Evolutionary conservation across 2,888 invertebrate species (phyloP), one percentile per base, ranked within the genome.

Genomic region (Gryllus longicercus): DNA sequence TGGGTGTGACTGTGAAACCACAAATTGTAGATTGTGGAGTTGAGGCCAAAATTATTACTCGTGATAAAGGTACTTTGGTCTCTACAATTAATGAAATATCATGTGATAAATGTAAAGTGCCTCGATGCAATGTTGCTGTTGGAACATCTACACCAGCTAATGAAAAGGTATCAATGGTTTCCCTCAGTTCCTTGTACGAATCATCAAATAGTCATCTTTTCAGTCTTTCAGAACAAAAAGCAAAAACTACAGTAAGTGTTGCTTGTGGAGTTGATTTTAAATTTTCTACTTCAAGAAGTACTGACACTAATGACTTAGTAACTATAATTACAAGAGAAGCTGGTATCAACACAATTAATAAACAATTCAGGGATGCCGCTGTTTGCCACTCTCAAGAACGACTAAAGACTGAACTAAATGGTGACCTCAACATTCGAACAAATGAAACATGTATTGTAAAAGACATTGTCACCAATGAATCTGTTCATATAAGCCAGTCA

Each of bases 51-150:
- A 86, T 87, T 74, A 87, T 87, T 50, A 89, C 89, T 2, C 87
- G 83, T 23, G 85, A 86, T 80, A 82, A 90, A 76, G 91, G 89
- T 79, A 87, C 88, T 81, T 90, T 90, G 4, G 88, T 90, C 75
- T 87, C 90, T 83, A 88, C 87, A 12, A 85, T 88, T n/a, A 86
- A 86, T 14, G 89, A 89, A 83, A 84, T 86, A 75, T 84, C 88
- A 77, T 91, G 91, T 84, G 88, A 88, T 77, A 90, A 88, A 85
- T 91, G 90, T 84, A 87, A 86, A 74, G 50, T 77, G 0, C 18
- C 50, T 50, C 11, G 49, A 77, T 14, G 38, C 49, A 38, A 81
- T 78, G 81, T 63, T 63, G 63, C 63, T 4, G 63, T 63, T 63
- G 63, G 14, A 63, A 18, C 16, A 63, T 63, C 18, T 63, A 18